A percentile compares a stretch with the other conserved stretches of the same genome.
Conservation (phyloP, 2,888 invertebrate species). For the Ferrisia virgata region DNA sequence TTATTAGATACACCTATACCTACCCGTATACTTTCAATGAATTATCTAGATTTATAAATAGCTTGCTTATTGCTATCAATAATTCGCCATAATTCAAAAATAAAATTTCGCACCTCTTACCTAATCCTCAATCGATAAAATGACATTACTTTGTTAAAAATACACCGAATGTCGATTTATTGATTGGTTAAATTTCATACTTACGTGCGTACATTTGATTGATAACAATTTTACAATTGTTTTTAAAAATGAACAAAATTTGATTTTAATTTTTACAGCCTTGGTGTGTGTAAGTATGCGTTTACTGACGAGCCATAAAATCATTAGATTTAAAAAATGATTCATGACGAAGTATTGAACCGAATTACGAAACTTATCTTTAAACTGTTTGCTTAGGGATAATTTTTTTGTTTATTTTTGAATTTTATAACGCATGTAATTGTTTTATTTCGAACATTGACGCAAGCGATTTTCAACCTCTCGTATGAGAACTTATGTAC, state of each 20-base stretch:
- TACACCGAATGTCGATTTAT: not conserved
- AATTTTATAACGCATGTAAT: constrained; percentile 10
- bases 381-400: not conserved
- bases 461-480: not conserved
- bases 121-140: not conserved
- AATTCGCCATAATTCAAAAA: not conserved
- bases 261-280: constrained; percentile 4
- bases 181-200: not conserved
- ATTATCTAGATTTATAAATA: not conserved
- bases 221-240: not conserved
- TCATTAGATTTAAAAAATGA: not conserved
- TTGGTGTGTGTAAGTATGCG: too few species aligned
- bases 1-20: not conserved
- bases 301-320: not conserved
- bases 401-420: not conserved
- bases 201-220: not conserved
- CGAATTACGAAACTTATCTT: constrained; percentile 11
- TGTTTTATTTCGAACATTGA: not conserved
- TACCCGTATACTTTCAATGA: not conserved
- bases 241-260: not conserved
- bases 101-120: not conserved
- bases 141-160: not conserved
- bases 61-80: not conserved
- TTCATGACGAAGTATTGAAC: not conserved
- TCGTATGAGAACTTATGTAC: too few species aligned